These are phyloP conservation scores for Rhabdomys pumilio DNA, from an alignment of 2,797 vertebrate genomes.

Conservation along the genomic window DNA sequence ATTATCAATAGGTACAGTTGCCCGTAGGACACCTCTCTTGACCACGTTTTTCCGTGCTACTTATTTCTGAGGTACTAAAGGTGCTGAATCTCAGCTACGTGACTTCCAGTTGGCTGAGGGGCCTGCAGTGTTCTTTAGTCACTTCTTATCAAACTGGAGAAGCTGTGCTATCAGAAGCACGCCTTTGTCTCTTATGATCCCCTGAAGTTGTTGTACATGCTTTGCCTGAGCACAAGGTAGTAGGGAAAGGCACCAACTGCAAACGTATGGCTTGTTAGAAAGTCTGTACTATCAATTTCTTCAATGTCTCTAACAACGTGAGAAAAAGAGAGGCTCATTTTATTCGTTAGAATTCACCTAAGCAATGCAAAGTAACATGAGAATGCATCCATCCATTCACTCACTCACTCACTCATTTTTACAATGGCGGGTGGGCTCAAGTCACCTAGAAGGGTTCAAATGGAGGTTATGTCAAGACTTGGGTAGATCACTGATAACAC, in stretches of 20 bases:
- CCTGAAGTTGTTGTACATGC: not conserved
- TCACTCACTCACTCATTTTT: not conserved
- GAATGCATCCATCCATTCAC: not conserved
- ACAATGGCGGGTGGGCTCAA: not conserved
- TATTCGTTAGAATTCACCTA: not conserved
- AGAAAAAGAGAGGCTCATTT: not conserved
- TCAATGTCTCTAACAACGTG: not conserved
- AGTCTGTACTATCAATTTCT: not conserved
- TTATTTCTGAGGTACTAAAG: not conserved
- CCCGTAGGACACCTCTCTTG: not conserved
- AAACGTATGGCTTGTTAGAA: not conserved
- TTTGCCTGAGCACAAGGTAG: not conserved
- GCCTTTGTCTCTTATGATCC: not conserved
- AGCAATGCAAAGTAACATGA: not conserved
- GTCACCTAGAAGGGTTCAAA: not conserved
- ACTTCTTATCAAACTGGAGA: not conserved
- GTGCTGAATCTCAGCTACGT: conserved; percentile 17
- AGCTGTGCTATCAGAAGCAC: not conserved
- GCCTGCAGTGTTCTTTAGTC: not conserved
- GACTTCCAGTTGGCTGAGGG: not conserved
- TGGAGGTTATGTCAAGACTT: not conserved
- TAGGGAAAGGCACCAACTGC: not conserved
- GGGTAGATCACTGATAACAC: not conserved
- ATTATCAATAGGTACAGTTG: conserved; percentile 2
- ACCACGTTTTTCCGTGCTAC: not conserved